These are phyloP conservation scores for Cerastoderma edule DNA, from an alignment of 2,888 invertebrate genomes.

Conservation along the genomic window DNA sequence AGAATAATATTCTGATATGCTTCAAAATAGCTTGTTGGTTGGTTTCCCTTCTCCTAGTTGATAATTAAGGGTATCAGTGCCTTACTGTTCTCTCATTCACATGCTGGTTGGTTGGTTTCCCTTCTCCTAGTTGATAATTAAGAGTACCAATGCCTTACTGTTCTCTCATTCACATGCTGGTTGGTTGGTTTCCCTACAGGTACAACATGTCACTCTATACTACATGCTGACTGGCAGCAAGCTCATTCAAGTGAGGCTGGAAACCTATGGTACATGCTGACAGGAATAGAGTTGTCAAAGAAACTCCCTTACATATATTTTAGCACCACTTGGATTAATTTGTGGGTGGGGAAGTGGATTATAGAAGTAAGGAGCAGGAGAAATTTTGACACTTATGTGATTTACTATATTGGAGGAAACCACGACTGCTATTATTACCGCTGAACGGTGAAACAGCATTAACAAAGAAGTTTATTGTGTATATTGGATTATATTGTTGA, in stretches of 20 bases:
- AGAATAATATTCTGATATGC: too few relatives aligned
- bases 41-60: too few relatives aligned
- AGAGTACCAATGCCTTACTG: not conserved
- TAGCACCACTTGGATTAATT: not conserved
- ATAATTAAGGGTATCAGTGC: not conserved
- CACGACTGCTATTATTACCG: too few relatives aligned
- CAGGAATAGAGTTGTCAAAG: conserved; percentile 6
- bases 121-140: too few relatives aligned
- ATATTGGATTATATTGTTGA: too few relatives aligned
- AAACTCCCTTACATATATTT: not conserved
- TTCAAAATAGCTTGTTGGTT: too few relatives aligned
- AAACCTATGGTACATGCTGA: conserved; percentile 9
- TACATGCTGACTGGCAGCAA: not conserved
- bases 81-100: too few relatives aligned
- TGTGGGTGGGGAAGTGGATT: not conserved
- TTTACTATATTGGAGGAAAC: conserved; percentile 14
- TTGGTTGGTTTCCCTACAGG: not conserved
- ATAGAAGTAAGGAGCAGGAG: not conserved
- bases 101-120: too few relatives aligned
- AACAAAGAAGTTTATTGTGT: too few relatives aligned
- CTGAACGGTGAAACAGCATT: too few relatives aligned
- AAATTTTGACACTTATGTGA: conserved; percentile 10
- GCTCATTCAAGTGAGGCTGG: conserved; percentile 16
- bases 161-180: too few relatives aligned
- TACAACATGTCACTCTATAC: not conserved